These are phyloP conservation scores for Drosophila atripex DNA, from an alignment of 2,888 invertebrate species.

Conservation along the genomic window DNA sequence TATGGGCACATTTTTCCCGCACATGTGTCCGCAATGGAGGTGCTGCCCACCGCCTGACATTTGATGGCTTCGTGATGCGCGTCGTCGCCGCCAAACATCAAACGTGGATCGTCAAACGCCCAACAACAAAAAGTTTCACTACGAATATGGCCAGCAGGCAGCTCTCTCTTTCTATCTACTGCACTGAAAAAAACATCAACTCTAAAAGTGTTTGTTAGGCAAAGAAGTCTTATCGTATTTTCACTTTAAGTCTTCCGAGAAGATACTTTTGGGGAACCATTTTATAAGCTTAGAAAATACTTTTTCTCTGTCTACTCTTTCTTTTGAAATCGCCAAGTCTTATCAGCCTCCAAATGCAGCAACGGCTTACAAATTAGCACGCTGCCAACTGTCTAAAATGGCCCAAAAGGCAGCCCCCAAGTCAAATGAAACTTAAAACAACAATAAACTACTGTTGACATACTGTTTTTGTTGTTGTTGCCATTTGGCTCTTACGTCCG, in stretches of 20 bases:
- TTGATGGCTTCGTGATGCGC: slow-evolving; percentile 75
- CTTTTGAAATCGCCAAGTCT: slow-evolving; percentile 56
- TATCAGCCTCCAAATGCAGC: slow-evolving; percentile 72
- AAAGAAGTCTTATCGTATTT: not conserved
- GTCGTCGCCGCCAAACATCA: slow-evolving; percentile 64
- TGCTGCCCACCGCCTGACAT: slow-evolving; percentile 62
- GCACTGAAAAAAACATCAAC: not conserved
- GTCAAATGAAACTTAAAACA: slow-evolving; percentile 79
- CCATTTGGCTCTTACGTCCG: slow-evolving; percentile 39
- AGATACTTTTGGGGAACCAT: too few relatives aligned
- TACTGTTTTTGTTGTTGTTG: slow-evolving; percentile 57
- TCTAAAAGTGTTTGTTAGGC: not conserved
- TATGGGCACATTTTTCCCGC: slow-evolving; percentile 23
- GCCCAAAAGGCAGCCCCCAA: slow-evolving; percentile 72
- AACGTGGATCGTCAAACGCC: slow-evolving; percentile 72
- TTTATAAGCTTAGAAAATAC: not conserved
- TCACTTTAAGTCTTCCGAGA: too few relatives aligned
- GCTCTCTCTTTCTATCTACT: slow-evolving; percentile 19
- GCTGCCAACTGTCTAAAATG: slow-evolving; percentile 74
- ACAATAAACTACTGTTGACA: slow-evolving; percentile 79
- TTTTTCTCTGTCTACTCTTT: slow-evolving; percentile 6
- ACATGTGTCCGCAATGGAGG: slow-evolving; percentile 17
- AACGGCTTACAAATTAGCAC: slow-evolving; percentile 77
- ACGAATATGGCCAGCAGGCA: slow-evolving; percentile 66
- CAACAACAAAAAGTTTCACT: slow-evolving; percentile 71